Conservation (phyloP, 2,888 invertebrate species). For the Diarsia dahlii region DNA sequence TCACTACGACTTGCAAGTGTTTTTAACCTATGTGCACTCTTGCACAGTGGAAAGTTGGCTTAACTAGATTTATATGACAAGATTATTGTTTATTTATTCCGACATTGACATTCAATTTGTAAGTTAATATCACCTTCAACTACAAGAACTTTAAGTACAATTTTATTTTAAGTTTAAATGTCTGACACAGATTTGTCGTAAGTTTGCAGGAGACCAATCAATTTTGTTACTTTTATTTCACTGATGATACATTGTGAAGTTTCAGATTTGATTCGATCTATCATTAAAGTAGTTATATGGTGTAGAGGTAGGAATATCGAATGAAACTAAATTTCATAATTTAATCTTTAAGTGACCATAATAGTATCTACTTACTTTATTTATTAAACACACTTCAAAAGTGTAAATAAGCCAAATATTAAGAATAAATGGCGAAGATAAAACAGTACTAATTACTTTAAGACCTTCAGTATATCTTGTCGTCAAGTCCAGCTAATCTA, state of each 20-base stretch:
- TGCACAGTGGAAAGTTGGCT: slow-evolving; percentile 18
- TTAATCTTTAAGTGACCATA: background rate
- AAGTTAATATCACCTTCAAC: slow-evolving; percentile 4
- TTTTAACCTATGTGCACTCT: background rate
- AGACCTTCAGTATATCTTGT: slow-evolving; percentile 53
- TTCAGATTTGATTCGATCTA: slow-evolving; percentile 9
- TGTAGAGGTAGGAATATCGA: slow-evolving; percentile 50
- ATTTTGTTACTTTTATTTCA: background rate
- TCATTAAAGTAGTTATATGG: slow-evolving; percentile 39
- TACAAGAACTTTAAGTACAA: slow-evolving; percentile 1
- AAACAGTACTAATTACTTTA: slow-evolving; percentile 22
- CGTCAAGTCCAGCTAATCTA: slow-evolving; percentile 42
- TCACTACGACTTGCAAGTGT: slow-evolving; percentile 9
- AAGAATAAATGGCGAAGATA: slow-evolving; percentile 52
- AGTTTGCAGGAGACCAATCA: background rate
- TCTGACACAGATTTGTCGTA: background rate
- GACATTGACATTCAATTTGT: slow-evolving; percentile 1
- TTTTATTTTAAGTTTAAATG: slow-evolving; percentile 29
- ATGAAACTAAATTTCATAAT: slow-evolving; percentile 39
- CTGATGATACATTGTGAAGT: background rate
- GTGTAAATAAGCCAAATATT: slow-evolving; percentile 54
- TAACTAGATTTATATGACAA: slow-evolving; percentile 7
- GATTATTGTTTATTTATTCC: slow-evolving; percentile 21
- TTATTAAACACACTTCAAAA: slow-evolving; percentile 61
- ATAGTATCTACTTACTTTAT: slow-evolving; percentile 47